These are phyloP conservation scores for Megalurothrips usitatus DNA, from an alignment of 2,888 invertebrate species.

Conservation along the genomic window DNA sequence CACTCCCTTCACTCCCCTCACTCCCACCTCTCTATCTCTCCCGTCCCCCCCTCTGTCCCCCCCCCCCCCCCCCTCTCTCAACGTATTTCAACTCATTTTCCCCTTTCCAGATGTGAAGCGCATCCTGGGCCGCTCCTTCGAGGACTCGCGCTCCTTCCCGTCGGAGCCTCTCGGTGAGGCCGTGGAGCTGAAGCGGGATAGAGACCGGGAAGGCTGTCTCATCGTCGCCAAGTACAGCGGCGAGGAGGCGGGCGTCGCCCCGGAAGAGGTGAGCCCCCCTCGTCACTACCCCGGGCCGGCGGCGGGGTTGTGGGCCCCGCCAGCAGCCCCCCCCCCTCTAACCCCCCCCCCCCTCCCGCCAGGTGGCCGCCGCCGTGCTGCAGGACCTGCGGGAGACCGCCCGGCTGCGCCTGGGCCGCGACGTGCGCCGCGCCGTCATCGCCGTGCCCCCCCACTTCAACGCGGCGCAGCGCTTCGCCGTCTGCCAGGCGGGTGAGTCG, in stretches of 20 bases:
- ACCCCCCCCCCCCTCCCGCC: background rate
- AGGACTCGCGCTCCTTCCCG: background rate
- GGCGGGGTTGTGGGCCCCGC: too few species aligned
- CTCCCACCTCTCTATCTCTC: background rate
- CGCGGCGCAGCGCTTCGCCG: background rate
- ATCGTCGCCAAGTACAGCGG: background rate
- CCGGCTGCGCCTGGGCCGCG: background rate
- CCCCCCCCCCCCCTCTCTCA: too few species aligned
- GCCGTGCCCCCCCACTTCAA: background rate
- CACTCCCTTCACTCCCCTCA: background rate
- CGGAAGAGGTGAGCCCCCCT: background rate
- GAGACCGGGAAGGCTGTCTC: background rate
- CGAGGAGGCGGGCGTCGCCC: background rate
- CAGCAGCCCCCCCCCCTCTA: too few species aligned
- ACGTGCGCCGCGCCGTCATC: background rate
- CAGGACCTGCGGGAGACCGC: background rate
- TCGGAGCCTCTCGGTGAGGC: background rate
- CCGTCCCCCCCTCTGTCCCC: too few species aligned
- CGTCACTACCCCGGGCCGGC: too few species aligned
- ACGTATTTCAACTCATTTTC: too few species aligned
- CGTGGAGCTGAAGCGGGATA: background rate
- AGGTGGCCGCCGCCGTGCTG: background rate
- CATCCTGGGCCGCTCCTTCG: background rate
- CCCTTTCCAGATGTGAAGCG: conserved; percentile 8
- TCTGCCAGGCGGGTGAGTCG: background rate